Conservation (phyloP, 2,888 invertebrate genomes). For the Balanococcus diminutus region DNA sequence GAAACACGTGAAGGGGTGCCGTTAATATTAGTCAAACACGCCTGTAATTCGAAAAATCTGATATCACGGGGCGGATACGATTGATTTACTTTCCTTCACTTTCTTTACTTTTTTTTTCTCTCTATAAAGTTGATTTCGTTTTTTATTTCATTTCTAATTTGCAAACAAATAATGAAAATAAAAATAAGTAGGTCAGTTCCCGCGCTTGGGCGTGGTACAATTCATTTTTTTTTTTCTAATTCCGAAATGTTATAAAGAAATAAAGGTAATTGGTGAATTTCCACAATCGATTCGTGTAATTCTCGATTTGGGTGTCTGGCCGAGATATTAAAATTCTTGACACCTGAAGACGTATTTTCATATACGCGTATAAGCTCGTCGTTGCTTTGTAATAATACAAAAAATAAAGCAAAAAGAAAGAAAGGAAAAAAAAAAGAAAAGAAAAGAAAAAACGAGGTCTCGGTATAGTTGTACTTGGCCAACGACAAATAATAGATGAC, state of each 20-base stretch:
- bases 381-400: not conserved
- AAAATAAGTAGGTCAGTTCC: slow-evolving; percentile 45
- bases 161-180: slow-evolving; percentile 41
- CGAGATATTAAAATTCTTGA: slow-evolving; percentile 13
- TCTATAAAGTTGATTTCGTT: not conserved
- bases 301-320: not conserved
- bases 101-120: slow-evolving; percentile 28
- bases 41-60: slow-evolving; percentile 40
- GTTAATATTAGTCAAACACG: slow-evolving; percentile 44
- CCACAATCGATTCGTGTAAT: slow-evolving; percentile 10
- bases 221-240: not conserved
- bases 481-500: slow-evolving; percentile 5
- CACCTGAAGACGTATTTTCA: slow-evolving; percentile 14
- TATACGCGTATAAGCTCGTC: not conserved
- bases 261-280: slow-evolving; percentile 14
- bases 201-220: not conserved
- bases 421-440: not conserved
- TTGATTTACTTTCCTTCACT: slow-evolving; percentile 43
- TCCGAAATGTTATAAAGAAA: slow-evolving; percentile 3
- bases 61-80: slow-evolving; percentile 36
- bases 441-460: not conserved
- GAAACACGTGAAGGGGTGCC: not conserved
- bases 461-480: not conserved
- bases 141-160: slow-evolving; percentile 45
- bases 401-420: not conserved